Evolutionary conservation across 2,113 vertebrate species (phyloP).

Genomic region (Elachura formosa): DNA sequence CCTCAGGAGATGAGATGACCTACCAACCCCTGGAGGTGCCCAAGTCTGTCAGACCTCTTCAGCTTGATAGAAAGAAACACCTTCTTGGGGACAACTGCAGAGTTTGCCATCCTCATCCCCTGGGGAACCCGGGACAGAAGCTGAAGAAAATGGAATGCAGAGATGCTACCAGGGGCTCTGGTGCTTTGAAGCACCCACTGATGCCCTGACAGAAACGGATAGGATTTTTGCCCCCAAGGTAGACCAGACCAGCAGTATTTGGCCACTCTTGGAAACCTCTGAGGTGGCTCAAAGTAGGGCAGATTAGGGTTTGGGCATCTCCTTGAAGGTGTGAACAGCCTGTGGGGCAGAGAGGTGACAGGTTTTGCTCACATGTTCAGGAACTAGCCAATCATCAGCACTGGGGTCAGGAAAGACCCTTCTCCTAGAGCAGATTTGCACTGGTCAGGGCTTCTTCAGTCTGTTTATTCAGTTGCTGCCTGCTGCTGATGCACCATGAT

Average conservation of each 20-base stretch:
- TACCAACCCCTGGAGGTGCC: not conserved
- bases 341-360: not conserved
- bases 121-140: not conserved
- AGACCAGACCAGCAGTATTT: not conserved
- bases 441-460: too few species aligned
- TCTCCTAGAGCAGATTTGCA: not conserved
- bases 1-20: not conserved
- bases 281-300: not conserved
- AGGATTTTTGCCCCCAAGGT: not conserved
- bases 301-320: not conserved
- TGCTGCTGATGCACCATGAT: not conserved
- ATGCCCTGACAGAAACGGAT: not conserved
- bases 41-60: not conserved
- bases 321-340: not conserved
- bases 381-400: not conserved
- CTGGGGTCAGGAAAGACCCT: not conserved
- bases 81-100: not conserved
- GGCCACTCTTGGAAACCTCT: not conserved
- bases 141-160: not conserved
- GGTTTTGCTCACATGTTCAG: not conserved
- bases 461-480: not conserved
- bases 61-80: not conserved
- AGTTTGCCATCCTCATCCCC: not conserved
- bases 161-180: not conserved
- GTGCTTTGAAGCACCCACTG: not conserved